Evolutionary conservation across 2,113 vertebrate species (phyloP).

Genomic region (Mustelus asterias): DNA sequence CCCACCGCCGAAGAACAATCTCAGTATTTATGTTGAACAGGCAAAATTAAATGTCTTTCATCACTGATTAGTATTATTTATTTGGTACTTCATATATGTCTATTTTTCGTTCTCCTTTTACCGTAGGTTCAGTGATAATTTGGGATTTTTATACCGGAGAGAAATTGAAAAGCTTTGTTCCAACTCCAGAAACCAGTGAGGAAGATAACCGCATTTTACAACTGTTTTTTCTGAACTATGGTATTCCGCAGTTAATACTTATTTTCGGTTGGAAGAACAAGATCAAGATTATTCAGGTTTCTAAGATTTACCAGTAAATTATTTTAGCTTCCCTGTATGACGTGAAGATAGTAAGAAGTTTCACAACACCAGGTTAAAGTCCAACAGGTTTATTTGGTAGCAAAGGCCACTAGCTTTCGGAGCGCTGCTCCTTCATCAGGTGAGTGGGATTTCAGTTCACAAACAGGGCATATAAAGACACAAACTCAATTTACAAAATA

Average conservation of each 20-base stretch:
- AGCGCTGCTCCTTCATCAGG: too few species aligned
- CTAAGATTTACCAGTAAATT: not conserved
- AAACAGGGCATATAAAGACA: too few species aligned
- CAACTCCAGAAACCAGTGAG: not conserved
- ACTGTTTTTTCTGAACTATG: not conserved
- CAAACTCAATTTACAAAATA: too few species aligned
- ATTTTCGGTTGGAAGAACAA: not conserved
- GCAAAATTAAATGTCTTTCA: not conserved
- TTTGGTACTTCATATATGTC: not conserved
- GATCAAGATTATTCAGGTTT: constrained; percentile 25
- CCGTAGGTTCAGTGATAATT: not conserved
- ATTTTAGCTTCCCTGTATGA: not conserved
- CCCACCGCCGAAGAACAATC: not conserved
- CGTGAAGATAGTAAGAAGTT: too few species aligned
- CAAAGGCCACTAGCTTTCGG: too few species aligned
- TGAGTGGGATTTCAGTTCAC: too few species aligned
- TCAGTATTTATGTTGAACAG: not conserved
- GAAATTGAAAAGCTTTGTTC: not conserved
- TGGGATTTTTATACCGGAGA: not conserved
- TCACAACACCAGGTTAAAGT: too few species aligned
- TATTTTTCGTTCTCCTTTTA: constrained; percentile 10
- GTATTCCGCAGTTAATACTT: not conserved
- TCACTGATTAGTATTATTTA: not conserved
- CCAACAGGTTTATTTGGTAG: too few species aligned
- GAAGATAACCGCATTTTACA: not conserved